Conservation (phyloP, 2,113 vertebrate genomes). For the Antigone vipio region DNA sequence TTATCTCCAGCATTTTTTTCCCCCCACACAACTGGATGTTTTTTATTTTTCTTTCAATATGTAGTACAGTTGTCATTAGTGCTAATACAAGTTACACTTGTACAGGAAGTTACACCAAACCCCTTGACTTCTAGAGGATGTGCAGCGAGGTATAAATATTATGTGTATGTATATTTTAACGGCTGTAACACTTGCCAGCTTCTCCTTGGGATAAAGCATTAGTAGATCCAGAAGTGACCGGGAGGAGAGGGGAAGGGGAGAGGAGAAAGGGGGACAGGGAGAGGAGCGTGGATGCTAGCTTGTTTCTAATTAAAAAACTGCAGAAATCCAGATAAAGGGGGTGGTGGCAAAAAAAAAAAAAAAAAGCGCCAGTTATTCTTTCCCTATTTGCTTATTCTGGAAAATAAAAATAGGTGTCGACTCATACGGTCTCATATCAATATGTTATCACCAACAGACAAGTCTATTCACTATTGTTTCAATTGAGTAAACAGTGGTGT, state of each 20-base stretch:
- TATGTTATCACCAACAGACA: conserved; percentile 79
- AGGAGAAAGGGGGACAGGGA: background rate
- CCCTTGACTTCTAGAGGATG: background rate
- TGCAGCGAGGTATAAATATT: background rate
- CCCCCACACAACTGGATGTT: background rate
- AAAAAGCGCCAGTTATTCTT: background rate
- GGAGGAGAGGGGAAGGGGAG: background rate
- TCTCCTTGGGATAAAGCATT: background rate
- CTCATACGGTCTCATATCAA: conserved; percentile 73
- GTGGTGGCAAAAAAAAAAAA: background rate
- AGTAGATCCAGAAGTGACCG: background rate
- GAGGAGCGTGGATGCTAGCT: background rate
- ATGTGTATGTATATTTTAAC: background rate
- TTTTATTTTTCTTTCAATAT: background rate
- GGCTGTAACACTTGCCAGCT: background rate
- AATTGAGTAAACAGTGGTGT: conserved; percentile 82
- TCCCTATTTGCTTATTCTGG: conserved; percentile 42
- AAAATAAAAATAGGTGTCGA: conserved; percentile 74
- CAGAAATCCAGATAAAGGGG: background rate
- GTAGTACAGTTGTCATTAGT: background rate
- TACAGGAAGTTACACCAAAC: background rate
- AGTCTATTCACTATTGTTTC: conserved; percentile 81
- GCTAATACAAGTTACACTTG: background rate
- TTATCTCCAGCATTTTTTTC: background rate
- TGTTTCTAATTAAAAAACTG: background rate